phyloP scores from a whole-genome alignment of 2,797 vertebrate species.

The Prionace glauca region DNA sequence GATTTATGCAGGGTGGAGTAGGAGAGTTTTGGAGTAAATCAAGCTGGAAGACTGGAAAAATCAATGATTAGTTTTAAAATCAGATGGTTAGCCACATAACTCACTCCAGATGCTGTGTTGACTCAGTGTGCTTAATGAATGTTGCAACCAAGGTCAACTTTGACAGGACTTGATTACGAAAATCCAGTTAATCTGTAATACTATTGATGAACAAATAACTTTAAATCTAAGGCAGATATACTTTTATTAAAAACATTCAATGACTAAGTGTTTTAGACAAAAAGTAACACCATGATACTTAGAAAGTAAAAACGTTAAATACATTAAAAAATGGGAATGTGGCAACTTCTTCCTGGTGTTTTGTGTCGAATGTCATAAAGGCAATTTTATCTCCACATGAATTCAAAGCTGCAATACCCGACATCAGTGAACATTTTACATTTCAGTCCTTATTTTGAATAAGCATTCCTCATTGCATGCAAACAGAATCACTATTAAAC shows the following conservation, averaged over 20 bases:
- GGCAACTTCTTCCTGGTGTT: slow-evolving; percentile 1
- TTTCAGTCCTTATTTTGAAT: slow-evolving; percentile 15
- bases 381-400: slow-evolving; percentile 30
- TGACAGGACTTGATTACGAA: not conserved
- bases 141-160: not conserved
- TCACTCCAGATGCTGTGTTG: not conserved
- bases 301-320: not conserved
- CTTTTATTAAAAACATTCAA: slow-evolving; percentile 37
- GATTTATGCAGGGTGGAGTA: not conserved
- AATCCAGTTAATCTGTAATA: not conserved
- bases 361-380: slow-evolving; percentile 8
- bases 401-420: slow-evolving; percentile 16
- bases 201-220: not conserved
- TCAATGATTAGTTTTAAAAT: not conserved
- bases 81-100: not conserved
- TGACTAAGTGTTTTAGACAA: slow-evolving; percentile 16
- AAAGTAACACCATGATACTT: slow-evolving; percentile 23
- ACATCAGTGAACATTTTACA: slow-evolving; percentile 28
- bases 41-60: not conserved
- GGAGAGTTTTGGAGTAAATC: not conserved
- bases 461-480: slow-evolving; percentile 32
- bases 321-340: slow-evolving; percentile 34
- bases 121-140: not conserved
- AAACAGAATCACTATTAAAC: slow-evolving; percentile 30
- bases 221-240: slow-evolving; percentile 35